phyloP scores from a whole-genome alignment of 2,113 vertebrate species.

The Bufo gargarizans region DNA sequence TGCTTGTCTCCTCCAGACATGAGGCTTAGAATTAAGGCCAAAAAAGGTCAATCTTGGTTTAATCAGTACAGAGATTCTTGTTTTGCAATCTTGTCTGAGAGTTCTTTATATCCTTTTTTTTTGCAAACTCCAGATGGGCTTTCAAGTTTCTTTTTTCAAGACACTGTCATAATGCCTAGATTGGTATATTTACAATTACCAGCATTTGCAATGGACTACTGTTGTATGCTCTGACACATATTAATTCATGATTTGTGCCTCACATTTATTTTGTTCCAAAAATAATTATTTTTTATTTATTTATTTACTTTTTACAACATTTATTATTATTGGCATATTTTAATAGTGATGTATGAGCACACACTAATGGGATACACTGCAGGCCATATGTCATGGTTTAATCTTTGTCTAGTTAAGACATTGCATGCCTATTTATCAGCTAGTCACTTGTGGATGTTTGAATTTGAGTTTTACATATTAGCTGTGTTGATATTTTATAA shows the following conservation, averaged over 20 bases:
- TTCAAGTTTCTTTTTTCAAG: no score
- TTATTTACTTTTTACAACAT: background rate
- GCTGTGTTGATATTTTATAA: background rate
- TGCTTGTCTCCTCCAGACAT: no score
- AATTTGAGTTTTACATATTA: background rate
- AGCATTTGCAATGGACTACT: background rate
- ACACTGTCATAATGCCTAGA: no score
- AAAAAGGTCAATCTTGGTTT: no score
- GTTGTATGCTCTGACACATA: background rate
- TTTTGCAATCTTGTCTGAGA: no score
- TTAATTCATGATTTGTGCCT: background rate
- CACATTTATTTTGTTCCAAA: background rate
- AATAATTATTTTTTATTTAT: background rate
- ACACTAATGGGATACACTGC: background rate
- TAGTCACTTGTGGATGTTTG: conserved; percentile 17
- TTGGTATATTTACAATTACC: background rate
- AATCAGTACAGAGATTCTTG: no score
- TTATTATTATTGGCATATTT: conserved; percentile 17
- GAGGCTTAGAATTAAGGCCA: no score
- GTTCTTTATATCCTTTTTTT: no score
- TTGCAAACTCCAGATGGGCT: no score
- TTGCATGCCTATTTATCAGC: background rate
- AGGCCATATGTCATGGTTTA: background rate
- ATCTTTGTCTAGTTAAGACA: conserved; percentile 20
- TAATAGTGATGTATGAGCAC: conserved; percentile 19